phyloP scores from a whole-genome alignment of 2,797 vertebrate species.

The Lithobates pipiens region DNA sequence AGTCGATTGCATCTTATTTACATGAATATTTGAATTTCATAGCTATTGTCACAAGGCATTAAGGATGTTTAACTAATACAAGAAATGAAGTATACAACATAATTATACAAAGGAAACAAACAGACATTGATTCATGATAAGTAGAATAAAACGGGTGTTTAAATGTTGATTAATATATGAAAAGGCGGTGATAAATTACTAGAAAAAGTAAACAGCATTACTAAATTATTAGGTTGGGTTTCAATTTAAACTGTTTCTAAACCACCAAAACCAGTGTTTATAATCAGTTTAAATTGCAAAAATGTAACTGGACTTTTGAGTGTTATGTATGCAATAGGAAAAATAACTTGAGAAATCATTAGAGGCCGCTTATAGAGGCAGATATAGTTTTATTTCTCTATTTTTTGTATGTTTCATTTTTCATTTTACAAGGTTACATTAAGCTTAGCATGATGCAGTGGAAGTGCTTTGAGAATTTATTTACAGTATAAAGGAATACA shows the following conservation, averaged over 20 bases:
- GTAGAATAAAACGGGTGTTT: constrained; percentile 20
- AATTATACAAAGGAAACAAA: constrained; percentile 56
- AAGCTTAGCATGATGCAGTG: too few species aligned
- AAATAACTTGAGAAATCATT: background rate
- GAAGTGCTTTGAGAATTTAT: too few species aligned
- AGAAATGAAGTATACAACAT: constrained; percentile 45
- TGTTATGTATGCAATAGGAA: background rate
- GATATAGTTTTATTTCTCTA: background rate
- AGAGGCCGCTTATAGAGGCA: too few species aligned
- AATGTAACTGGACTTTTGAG: background rate
- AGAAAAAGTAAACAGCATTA: constrained; percentile 14
- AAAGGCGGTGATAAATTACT: constrained; percentile 20
- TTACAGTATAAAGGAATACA: too few species aligned
- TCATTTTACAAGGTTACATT: too few species aligned
- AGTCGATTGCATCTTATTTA: constrained; percentile 52
- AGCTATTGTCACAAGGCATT: constrained; percentile 27
- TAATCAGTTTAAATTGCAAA: background rate
- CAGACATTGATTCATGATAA: constrained; percentile 45
- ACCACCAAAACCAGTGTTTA: background rate
- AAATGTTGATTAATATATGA: constrained; percentile 52
- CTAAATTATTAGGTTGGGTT: background rate
- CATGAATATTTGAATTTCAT: constrained; percentile 48
- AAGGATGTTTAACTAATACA: constrained; percentile 57
- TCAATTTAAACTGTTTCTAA: background rate
- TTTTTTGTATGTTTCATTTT: background rate